Percentiles rank a stretch among this genome's conserved stretches.
These are phyloP conservation scores for Thymelicus lineola DNA, from an alignment of 2,888 invertebrate genomes.

Conservation along the genomic window DNA sequence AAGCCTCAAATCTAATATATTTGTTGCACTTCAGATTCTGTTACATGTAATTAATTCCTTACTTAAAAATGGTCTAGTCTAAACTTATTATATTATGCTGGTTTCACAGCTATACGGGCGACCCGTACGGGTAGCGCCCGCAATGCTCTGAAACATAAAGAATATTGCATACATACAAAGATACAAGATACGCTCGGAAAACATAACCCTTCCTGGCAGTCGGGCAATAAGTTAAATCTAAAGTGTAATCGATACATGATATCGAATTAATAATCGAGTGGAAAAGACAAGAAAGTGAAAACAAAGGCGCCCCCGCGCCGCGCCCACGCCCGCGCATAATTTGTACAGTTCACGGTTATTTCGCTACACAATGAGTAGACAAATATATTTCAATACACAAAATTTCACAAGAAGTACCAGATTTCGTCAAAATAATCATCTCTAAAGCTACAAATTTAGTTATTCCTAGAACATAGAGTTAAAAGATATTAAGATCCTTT, in stretches of 20 bases:
- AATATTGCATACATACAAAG: too few species aligned
- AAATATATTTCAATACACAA: constrained; percentile 9
- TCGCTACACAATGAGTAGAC: constrained; percentile 36
- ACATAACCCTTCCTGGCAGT: too few species aligned
- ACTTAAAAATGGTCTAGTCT: too few species aligned
- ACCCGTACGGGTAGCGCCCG: too few species aligned
- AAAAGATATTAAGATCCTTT: constrained; percentile 1
- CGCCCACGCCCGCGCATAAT: constrained; percentile 50
- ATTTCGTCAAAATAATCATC: constrained; percentile 36
- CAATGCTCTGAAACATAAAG: too few species aligned
- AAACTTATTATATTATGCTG: too few species aligned
- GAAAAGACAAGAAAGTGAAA: constrained; percentile 57
- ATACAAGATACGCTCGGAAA: too few species aligned
- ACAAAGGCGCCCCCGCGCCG: constrained; percentile 63
- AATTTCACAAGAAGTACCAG: constrained; percentile 14
- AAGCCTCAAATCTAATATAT: too few species aligned
- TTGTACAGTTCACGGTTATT: constrained; percentile 45
- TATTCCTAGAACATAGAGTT: constrained; percentile 7
- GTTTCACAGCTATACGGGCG: too few species aligned
- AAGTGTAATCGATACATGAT: constrained; percentile 23
- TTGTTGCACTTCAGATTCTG: too few species aligned
- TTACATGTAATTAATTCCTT: too few species aligned
- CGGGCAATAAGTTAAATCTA: too few species aligned
- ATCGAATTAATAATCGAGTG: constrained; percentile 43
- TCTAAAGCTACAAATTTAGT: background rate